Percentiles rank a stretch among this genome's conserved stretches.
Conservation (phyloP, 2,113 vertebrate genomes). For the Gallinago paraguaiae region DNA sequence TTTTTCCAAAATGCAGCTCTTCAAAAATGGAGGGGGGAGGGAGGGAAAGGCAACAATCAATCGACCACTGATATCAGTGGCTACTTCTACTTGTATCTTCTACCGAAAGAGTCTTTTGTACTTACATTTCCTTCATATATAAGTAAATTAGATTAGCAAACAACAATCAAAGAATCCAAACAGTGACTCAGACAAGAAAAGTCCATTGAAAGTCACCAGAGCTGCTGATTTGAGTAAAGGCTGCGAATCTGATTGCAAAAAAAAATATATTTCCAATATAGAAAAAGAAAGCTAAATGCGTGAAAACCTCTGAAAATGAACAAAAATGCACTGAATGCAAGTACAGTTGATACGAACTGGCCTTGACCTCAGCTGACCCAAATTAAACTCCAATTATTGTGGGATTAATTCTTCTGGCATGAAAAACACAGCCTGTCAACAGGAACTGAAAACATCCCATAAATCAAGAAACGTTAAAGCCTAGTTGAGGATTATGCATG, state of each 20-base stretch:
- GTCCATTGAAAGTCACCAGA: not conserved
- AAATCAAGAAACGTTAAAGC: slow-evolving; percentile 29
- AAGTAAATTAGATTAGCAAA: not conserved
- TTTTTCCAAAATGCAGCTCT: not conserved
- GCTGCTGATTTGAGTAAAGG: not conserved
- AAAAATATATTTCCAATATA: not conserved
- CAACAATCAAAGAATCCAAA: not conserved
- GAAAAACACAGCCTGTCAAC: slow-evolving; percentile 44
- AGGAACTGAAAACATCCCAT: slow-evolving; percentile 30
- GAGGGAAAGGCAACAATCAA: not conserved
- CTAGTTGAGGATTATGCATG: slow-evolving; percentile 22
- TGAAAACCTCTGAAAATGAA: not conserved
- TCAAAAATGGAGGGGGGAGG: not conserved
- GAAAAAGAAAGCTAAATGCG: not conserved
- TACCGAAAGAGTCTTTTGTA: not conserved
- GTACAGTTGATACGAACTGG: not conserved
- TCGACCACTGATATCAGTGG: not conserved
- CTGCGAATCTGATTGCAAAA: not conserved
- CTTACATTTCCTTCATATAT: not conserved
- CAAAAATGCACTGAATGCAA: not conserved
- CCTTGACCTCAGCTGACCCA: slow-evolving; percentile 12
- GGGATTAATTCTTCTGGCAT: slow-evolving; percentile 11
- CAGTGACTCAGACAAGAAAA: not conserved
- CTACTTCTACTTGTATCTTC: not conserved
- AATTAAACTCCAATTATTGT: not conserved